phyloP scores from a whole-genome alignment of 1,140 invertebrate species.

The Nasonia giraulti region DNA sequence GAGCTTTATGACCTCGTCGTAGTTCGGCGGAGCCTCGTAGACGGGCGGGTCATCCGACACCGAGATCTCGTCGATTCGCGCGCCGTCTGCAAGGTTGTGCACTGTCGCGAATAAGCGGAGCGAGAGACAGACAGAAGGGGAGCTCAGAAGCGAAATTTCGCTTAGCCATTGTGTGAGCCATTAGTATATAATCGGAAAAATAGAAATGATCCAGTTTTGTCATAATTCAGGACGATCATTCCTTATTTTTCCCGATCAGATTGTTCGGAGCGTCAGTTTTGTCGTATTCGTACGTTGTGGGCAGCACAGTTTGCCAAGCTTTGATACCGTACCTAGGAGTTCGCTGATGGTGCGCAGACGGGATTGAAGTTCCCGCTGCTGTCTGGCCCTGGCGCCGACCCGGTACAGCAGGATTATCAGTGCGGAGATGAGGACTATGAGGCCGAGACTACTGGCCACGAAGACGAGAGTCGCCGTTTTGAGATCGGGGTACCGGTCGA shows the following conservation, averaged over 20 bases:
- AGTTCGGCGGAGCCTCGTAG: slow-evolving; percentile 83
- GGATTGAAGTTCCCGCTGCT: slow-evolving; percentile 79
- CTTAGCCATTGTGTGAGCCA: not conserved
- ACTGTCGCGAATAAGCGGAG: slow-evolving; percentile 61
- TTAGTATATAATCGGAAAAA: not conserved
- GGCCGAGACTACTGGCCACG: slow-evolving; percentile 78
- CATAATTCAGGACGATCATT: too few relatives aligned
- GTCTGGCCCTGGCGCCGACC: slow-evolving; percentile 77
- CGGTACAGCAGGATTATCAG: slow-evolving; percentile 80
- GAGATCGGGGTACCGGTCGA: slow-evolving; percentile 79
- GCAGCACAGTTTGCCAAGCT: not conserved
- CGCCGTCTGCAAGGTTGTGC: slow-evolving; percentile 71
- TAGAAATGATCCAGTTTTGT: too few relatives aligned
- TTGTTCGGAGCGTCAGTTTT: not conserved
- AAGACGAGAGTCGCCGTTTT: slow-evolving; percentile 81
- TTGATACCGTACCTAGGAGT: slow-evolving; percentile 74
- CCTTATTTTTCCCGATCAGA: not conserved
- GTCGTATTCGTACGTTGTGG: not conserved
- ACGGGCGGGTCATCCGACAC: slow-evolving; percentile 80
- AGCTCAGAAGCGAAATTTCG: slow-evolving; percentile 17
- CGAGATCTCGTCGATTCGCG: slow-evolving; percentile 75
- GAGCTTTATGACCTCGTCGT: slow-evolving; percentile 81
- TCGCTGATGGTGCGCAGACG: slow-evolving; percentile 81
- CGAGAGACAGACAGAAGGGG: too few relatives aligned
- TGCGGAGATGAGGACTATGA: slow-evolving; percentile 79